Conservation (phyloP, 2,888 invertebrate species). For the Aricia artaxerxes region DNA sequence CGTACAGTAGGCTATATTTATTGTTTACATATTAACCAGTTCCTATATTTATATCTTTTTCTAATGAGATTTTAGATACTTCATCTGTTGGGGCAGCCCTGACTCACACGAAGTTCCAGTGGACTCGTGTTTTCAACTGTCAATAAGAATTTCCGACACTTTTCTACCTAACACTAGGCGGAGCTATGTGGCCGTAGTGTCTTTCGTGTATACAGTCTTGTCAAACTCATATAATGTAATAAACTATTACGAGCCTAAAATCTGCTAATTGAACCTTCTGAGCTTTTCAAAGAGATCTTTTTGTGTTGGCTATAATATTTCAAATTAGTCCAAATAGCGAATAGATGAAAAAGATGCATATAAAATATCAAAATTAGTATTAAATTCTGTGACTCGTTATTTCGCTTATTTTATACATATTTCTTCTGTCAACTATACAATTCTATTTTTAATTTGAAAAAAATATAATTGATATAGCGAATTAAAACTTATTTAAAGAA, state of each 20-base stretch:
- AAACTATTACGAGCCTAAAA: no score
- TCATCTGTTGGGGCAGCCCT: no score
- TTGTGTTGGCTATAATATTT: no score
- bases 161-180: background rate
- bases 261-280: no score
- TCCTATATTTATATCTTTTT: background rate
- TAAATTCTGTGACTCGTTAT: no score
- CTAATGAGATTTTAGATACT: background rate
- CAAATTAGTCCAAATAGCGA: no score
- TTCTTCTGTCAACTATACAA: background rate
- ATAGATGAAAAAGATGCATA: no score
- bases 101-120: background rate
- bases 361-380: no score
- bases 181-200: no score
- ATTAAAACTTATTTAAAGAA: background rate
- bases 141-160: background rate
- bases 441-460: background rate
- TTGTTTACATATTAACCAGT: background rate
- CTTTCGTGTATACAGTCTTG: background rate
- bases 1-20: conserved; percentile 10
- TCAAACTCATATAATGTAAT: background rate
- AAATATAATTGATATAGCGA: background rate
- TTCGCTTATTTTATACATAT: background rate
- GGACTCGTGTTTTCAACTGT: background rate
- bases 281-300: no score